Evolutionary conservation across 2,888 invertebrate species (phyloP), one percentile per base, ranked within the genome.

Genomic region (Julus scanicus): DNA sequence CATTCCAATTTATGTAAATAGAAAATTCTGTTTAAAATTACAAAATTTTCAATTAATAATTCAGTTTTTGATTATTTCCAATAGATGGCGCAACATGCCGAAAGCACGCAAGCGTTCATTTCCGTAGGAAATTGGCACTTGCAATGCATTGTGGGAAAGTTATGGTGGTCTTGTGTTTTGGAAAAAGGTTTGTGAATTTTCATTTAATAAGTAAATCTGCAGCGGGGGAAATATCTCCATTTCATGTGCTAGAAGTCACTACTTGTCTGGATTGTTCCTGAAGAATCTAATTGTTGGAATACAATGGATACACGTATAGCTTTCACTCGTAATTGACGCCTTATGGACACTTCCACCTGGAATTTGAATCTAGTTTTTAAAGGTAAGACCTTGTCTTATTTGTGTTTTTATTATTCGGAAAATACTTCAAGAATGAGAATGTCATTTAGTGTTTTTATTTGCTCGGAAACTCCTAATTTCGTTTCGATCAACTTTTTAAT

Each of bases 321-420:
- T 80, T 80, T 37, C 5, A 11, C 1, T 37, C 2, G 37, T 37
- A 80, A 80, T 80, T 80, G 80, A 80, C 80, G 80, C 80, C 80
- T 80, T 80, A 80, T 80, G 80, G 80, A 80, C 80, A 80, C 80
- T 80, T 39, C 37, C 80, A 37, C 80, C 37, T 13, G 80, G 80
- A 80, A 80, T 80, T 80, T 37, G 80, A 80, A 80, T 80, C 80
- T 39, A 80, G 80, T 80, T 80, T 80, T 80, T 37, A 80, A 80
- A 80, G 80, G 80, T 80, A 80, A 80, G 80, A 29, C 13, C 37
- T 3, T 8, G 15, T 11, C 5, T 37, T 80, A 13, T 3, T 39
- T 15, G 11, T 80, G 8, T 71, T 80, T 80, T 1, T 4, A 37
- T 29, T 13, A 29, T 39, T 80, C 80, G 15, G 80, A 1, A 80